Conservation (phyloP, 2,797 vertebrate species). For the Hoplostethus mediterraneus region DNA sequence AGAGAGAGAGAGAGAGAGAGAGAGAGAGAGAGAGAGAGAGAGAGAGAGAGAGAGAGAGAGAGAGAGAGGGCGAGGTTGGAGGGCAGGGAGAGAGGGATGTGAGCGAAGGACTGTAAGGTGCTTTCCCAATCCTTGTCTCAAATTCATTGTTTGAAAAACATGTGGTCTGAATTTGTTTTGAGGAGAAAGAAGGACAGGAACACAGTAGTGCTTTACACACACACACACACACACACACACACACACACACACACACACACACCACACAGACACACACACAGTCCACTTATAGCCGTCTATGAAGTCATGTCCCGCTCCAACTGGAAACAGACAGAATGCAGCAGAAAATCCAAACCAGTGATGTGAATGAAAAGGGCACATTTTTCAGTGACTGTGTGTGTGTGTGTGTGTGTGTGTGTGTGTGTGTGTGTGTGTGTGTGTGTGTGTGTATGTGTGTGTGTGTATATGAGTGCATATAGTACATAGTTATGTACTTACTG, state of each 20-base stretch:
- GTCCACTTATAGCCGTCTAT: conserved; percentile 42
- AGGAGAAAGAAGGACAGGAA: conserved; percentile 67
- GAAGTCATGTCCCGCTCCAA: conserved; percentile 51
- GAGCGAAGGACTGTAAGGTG: conserved; percentile 65
- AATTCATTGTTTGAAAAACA: conserved; percentile 77
- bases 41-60: conserved; percentile 2
- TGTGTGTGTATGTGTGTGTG: neutral
- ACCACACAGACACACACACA: conserved; percentile 23
- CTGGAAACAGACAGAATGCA: conserved; percentile 48
- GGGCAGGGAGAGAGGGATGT: conserved; percentile 21
- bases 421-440: neutral
- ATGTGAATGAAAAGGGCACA: conserved; percentile 27
- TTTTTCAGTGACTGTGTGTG: conserved; percentile 24
- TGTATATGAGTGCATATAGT: too few species aligned
- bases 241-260: conserved; percentile 32
- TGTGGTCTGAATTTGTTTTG: conserved; percentile 78
- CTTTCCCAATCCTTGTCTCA: conserved; percentile 76
- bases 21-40: neutral
- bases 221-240: conserved; percentile 26
- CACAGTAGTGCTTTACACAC: conserved; percentile 62
- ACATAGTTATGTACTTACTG: too few species aligned
- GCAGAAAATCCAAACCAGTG: conserved; percentile 52
- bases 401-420: neutral
- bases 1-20: neutral
- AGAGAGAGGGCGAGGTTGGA: conserved; percentile 5